These are phyloP conservation scores for Glossophaga mutica DNA, from an alignment of 2,797 vertebrate species.

Conservation along the genomic window DNA sequence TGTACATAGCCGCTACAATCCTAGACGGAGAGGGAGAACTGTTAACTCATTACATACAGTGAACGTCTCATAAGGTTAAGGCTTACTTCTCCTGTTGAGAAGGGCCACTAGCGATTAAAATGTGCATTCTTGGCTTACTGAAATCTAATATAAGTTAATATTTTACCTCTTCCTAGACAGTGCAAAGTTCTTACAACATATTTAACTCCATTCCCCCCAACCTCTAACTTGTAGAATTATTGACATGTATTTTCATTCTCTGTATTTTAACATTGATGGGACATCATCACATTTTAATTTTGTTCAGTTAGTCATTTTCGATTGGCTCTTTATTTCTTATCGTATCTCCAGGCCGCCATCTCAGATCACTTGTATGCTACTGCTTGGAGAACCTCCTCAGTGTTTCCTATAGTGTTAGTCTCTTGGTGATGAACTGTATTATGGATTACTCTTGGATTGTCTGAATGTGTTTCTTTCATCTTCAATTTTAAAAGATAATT, in stretches of 20 bases:
- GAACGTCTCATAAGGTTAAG: not conserved
- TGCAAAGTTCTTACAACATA: not conserved
- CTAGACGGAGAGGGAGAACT: not conserved
- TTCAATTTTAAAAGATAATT: not conserved
- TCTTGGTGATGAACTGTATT: not conserved
- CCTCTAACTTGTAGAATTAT: not conserved
- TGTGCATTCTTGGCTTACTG: not conserved
- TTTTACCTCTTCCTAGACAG: not conserved
- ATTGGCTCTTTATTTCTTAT: not conserved
- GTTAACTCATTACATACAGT: not conserved
- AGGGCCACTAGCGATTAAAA: not conserved
- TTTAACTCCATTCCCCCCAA: not conserved
- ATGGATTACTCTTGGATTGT: not conserved
- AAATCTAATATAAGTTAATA: not conserved
- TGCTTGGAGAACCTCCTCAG: not conserved
- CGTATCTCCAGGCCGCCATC: not conserved
- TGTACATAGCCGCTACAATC: not conserved
- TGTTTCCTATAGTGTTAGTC: not conserved
- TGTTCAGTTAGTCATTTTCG: conserved; percentile 7
- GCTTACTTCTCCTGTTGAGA: not conserved
- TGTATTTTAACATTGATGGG: not conserved
- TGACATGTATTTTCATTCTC: not conserved
- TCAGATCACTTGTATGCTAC: not conserved
- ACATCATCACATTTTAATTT: not conserved
- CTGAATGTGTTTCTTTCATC: not conserved